phyloP scores from a whole-genome alignment of 2,797 vertebrate genomes.

The Parauchenoglanis ngamensis region DNA sequence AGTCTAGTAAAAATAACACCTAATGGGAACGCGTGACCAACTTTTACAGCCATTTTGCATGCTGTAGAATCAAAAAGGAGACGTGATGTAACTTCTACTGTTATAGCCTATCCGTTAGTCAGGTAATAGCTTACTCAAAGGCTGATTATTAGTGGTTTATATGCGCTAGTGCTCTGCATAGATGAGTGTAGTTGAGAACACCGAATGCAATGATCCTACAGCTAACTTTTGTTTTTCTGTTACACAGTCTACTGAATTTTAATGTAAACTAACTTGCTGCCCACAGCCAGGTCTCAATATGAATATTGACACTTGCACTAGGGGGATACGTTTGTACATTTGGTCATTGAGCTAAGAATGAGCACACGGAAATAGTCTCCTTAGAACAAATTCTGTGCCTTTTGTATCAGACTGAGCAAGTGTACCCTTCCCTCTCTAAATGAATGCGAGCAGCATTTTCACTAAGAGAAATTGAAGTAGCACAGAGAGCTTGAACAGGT shows the following conservation, averaged over 20 bases:
- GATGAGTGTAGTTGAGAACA: not conserved
- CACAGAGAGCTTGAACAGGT: not conserved
- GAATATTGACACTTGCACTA: not conserved
- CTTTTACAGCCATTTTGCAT: not conserved
- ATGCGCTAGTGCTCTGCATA: not conserved
- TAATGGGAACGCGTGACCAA: not conserved
- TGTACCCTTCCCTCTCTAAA: not conserved
- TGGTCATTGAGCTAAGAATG: not conserved
- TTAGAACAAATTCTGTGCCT: not conserved
- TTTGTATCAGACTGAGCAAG: not conserved
- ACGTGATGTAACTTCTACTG: not conserved
- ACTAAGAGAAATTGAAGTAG: not conserved
- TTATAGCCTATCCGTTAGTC: not conserved
- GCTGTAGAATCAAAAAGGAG: not conserved
- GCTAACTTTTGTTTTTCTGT: not conserved
- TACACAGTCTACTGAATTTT: not conserved
- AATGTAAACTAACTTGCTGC: not conserved
- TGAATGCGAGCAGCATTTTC: too few relatives aligned
- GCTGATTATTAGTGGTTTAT: not conserved
- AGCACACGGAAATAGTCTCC: not conserved
- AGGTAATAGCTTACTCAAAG: not conserved
- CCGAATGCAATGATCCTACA: not conserved
- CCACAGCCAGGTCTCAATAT: not conserved
- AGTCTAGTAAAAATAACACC: not conserved
- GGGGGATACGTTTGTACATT: not conserved